phyloP scores from a whole-genome alignment of 2,888 invertebrate species.

The Psococerastis gibbosa region DNA sequence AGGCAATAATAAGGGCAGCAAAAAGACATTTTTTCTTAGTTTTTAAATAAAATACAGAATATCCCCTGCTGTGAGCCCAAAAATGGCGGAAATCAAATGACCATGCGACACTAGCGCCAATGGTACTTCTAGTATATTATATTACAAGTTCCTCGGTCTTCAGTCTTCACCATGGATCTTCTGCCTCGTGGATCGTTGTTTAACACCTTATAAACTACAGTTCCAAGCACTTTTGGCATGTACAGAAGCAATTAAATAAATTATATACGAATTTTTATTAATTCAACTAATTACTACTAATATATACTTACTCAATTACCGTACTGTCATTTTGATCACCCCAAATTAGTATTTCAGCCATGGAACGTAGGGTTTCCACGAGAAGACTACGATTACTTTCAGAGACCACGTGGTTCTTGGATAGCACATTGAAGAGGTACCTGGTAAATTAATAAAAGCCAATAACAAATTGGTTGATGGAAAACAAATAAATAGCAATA shows the following conservation, averaged over 20 bases:
- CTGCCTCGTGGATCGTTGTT: too few species aligned
- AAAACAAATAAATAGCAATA: constrained; percentile 7
- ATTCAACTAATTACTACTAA: background rate
- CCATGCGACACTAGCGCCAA: too few species aligned
- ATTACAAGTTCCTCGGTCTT: background rate
- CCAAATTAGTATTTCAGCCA: constrained; percentile 99
- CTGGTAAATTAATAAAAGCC: constrained; percentile 27
- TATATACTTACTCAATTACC: constrained; percentile 84
- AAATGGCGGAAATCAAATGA: too few species aligned
- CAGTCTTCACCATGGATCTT: too few species aligned
- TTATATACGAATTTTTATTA: constrained; percentile 9
- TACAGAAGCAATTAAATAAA: constrained; percentile 1
- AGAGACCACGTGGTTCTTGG: constrained; percentile 86
- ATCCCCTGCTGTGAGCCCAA: too few species aligned
- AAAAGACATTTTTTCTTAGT: too few species aligned
- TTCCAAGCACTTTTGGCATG: constrained; percentile 1
- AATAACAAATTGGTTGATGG: too few species aligned
- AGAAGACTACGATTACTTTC: constrained; percentile 86
- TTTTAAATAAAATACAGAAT: too few species aligned
- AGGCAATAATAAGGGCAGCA: too few species aligned
- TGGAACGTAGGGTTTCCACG: constrained; percentile 90
- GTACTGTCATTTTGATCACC: constrained; percentile 99
- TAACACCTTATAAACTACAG: too few species aligned
- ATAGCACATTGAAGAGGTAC: constrained; percentile 80
- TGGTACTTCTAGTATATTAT: too few species aligned